A percentile compares a stretch with the other conserved stretches of the same genome.
These are phyloP conservation scores for Tinea pellionella DNA, from an alignment of 2,888 invertebrate species.

Conservation along the genomic window DNA sequence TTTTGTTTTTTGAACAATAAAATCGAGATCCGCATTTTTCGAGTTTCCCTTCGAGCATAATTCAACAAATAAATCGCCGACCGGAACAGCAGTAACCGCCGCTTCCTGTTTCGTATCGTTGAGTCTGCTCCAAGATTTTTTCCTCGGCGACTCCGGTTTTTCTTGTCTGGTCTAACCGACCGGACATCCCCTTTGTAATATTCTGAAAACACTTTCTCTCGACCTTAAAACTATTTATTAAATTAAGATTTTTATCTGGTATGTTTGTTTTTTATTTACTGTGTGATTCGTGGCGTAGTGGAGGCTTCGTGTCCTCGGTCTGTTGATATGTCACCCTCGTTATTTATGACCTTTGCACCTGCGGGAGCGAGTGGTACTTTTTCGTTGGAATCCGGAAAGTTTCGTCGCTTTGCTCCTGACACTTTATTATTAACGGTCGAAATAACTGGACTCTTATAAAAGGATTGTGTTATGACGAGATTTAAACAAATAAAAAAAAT, in stretches of 20 bases:
- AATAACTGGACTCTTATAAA: constrained; percentile 11
- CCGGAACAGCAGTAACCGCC: constrained; percentile 40
- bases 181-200: constrained; percentile 10
- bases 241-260: not conserved
- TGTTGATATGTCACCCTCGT: constrained; percentile 9
- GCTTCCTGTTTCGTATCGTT: constrained; percentile 35
- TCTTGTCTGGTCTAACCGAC: constrained; percentile 6
- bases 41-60: not conserved
- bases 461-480: constrained; percentile 6
- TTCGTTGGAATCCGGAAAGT: constrained; percentile 13
- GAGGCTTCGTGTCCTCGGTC: not conserved
- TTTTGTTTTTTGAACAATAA: constrained; percentile 12
- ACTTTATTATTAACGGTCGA: constrained; percentile 40
- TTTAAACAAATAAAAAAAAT: not conserved
- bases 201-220: constrained; percentile 6
- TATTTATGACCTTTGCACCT: constrained; percentile 14
- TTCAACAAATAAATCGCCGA: constrained; percentile 25
- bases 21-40: not conserved
- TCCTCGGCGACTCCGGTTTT: constrained; percentile 12
- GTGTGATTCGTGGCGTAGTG: not conserved
- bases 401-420: constrained; percentile 28
- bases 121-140: constrained; percentile 23
- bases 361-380: constrained; percentile 8
- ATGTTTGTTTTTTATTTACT: not conserved
- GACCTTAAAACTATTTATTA: constrained; percentile 4